Evolutionary conservation across 2,113 vertebrate species (phyloP), one percentile per base, ranked within the genome.

Genomic region (Archilochus colubris): DNA sequence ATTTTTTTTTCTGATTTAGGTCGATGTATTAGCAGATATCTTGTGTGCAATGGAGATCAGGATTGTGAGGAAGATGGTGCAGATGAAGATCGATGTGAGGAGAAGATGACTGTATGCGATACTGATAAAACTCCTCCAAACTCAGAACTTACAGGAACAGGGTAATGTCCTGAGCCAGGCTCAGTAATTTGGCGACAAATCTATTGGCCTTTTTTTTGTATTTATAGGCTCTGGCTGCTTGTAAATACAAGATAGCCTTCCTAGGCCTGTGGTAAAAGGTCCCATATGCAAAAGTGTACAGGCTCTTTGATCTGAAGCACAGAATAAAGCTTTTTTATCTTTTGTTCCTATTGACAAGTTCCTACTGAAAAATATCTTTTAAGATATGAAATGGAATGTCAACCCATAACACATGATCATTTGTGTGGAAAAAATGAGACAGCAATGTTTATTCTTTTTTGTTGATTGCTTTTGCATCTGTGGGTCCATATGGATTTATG

Each of bases 41-140:
- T 99, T 93, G 83, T 98, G 72, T 99, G 99, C 96, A 99, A 99
- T 36, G 98, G 98, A 7, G 99, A 99, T 93, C 98, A 98, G 73
- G 99, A 99, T 89, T 99, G 99, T 96, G 98, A 99, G 58, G 98
- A 98, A 86, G 98, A 99, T 23, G 95, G 98, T 36, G 80, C 95
- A 7, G 99, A 99, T 85, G 99, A 99, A 93, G 95, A 93, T 73
- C 69, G 3, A 62, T 99, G 99, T 64, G 87, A 98, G 4, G 97
- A 81, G 44, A 72, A 57, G 44, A 96, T 19, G 36, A 96, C 77
- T 30, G 48, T 93, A 9, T 99, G 99, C 92, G 84, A 99, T 68
- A 80, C 83, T 10, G 90, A 98, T 48, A 98, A 98, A 94, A 91
- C 97, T 7, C 98, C 98, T 48, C 98, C 98, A 6, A 98, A 98